Evolutionary conservation across 2,797 vertebrate species (phyloP).

Genomic region (Gobionotothen gibberifrons): DNA sequence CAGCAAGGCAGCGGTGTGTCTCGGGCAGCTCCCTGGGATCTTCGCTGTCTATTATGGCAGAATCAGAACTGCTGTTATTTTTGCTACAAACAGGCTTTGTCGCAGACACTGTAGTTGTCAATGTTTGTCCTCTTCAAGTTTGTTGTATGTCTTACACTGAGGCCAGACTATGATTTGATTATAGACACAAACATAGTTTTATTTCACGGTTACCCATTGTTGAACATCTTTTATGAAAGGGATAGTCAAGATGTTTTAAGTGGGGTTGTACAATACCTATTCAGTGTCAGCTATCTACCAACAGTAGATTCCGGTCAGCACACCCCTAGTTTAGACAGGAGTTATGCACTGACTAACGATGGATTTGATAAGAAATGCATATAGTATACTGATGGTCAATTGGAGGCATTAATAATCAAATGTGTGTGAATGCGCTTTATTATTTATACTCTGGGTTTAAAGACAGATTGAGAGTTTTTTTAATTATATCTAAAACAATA

Average conservation of each 20-base stretch:
- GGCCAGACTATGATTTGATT: constrained; percentile 3
- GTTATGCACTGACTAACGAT: too few species aligned
- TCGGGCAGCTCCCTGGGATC: constrained; percentile 47
- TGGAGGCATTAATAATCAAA: background rate
- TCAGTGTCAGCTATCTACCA: too few species aligned
- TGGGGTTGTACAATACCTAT: too few species aligned
- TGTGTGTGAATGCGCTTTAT: background rate
- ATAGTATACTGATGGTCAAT: background rate
- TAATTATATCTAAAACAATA: background rate
- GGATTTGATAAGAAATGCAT: too few species aligned
- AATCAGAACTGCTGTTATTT: constrained; percentile 38
- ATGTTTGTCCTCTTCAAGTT: constrained; percentile 11
- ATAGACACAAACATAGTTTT: constrained; percentile 20
- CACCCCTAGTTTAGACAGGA: too few species aligned
- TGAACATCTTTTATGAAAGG: too few species aligned
- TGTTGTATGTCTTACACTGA: constrained; percentile 9
- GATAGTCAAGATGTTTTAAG: too few species aligned
- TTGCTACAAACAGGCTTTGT: constrained; percentile 27
- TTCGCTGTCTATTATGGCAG: constrained; percentile 37
- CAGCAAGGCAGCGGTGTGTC: constrained; percentile 31
- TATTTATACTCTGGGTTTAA: background rate
- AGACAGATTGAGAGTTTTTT: background rate
- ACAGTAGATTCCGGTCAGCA: too few species aligned
- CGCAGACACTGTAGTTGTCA: constrained; percentile 14
- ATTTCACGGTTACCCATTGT: background rate